These are phyloP conservation scores for Cranoglanis bouderius DNA, from an alignment of 2,113 vertebrate genomes.

Conservation along the genomic window DNA sequence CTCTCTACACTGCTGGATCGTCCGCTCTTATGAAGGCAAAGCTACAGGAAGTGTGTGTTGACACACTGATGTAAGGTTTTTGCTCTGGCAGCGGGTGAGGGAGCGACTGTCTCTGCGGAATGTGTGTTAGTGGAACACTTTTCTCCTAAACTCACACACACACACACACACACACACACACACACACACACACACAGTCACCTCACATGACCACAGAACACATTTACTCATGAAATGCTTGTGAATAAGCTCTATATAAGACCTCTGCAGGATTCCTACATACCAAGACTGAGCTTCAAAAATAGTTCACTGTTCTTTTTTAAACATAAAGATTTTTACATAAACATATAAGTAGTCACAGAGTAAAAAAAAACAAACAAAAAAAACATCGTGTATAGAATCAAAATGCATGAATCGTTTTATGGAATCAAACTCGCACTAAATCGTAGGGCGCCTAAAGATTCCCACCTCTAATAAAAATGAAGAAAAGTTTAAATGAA, in stretches of 20 bases:
- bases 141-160: background rate
- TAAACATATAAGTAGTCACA: too few species aligned
- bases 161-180: constrained; percentile 23
- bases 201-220: background rate
- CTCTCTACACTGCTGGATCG: constrained; percentile 13
- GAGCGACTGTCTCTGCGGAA: constrained; percentile 24
- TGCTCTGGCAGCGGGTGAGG: constrained; percentile 3
- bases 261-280: background rate
- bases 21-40: constrained; percentile 29
- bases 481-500: too few species aligned
- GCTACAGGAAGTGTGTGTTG: constrained; percentile 40
- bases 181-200: constrained; percentile 17
- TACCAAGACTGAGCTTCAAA: background rate
- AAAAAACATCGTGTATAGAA: too few species aligned
- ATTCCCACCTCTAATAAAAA: too few species aligned
- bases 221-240: background rate
- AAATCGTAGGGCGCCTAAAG: too few species aligned
- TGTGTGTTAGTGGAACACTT: constrained; percentile 51
- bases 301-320: background rate
- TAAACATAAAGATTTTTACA: too few species aligned
- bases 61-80: constrained; percentile 39
- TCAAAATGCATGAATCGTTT: too few species aligned
- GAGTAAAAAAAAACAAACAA: too few species aligned
- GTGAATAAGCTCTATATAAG: background rate
- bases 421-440: too few species aligned